phyloP scores from a whole-genome alignment of 1,140 invertebrate genomes.

The Lutraria rhynchaena region DNA sequence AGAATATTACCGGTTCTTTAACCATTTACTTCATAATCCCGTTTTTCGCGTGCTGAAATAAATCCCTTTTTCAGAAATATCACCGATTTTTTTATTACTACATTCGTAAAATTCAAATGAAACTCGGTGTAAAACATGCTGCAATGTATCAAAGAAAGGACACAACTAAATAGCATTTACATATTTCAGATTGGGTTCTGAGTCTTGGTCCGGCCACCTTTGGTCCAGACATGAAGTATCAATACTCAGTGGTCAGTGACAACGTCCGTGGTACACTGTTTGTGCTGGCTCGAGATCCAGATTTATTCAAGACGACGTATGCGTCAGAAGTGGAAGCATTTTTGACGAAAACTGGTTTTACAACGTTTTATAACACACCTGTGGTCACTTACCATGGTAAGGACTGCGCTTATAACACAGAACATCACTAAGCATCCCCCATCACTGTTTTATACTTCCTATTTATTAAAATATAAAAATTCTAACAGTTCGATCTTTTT shows the following conservation, averaged over 20 bases:
- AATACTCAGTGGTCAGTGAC: conserved; percentile 68
- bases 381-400: conserved; percentile 65
- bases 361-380: conserved; percentile 63
- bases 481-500: too few relatives aligned
- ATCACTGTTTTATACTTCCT: too few relatives aligned
- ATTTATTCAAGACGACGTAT: conserved; percentile 54
- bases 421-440: conserved; percentile 59
- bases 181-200: conserved; percentile 68
- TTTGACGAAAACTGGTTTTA: conserved; percentile 64
- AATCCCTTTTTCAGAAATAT: too few relatives aligned
- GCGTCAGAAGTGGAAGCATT: conserved; percentile 61
- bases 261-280: conserved; percentile 67
- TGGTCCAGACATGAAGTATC: conserved; percentile 62
- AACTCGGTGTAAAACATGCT: too few relatives aligned
- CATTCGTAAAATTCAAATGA: too few relatives aligned
- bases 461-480: too few relatives aligned
- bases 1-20: too few relatives aligned
- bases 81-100: too few relatives aligned
- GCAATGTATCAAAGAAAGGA: too few relatives aligned
- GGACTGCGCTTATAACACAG: conserved; percentile 67
- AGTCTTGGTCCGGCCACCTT: conserved; percentile 66
- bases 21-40: too few relatives aligned
- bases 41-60: too few relatives aligned
- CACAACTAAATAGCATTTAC: too few relatives aligned
- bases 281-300: conserved; percentile 65